Conservation (phyloP, 1,140 invertebrate genomes). For the Aphelenchoides avenae region DNA sequence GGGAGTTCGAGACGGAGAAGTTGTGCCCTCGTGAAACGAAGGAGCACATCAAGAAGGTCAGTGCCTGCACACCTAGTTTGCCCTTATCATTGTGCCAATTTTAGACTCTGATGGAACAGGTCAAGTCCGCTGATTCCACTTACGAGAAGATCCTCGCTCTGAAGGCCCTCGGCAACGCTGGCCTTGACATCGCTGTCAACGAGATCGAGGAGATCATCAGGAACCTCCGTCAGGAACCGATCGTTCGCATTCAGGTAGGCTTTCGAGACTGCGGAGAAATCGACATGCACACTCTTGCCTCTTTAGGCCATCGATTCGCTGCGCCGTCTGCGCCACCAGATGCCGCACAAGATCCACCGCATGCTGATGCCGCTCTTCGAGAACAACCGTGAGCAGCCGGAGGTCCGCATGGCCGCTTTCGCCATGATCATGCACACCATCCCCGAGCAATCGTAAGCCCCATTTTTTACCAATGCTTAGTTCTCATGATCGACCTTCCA, state of each 20-base stretch:
- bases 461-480: conserved; percentile 13
- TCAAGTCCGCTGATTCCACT: conserved; percentile 23
- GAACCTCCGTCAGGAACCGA: conserved; percentile 14
- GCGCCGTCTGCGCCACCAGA: conserved; percentile 24
- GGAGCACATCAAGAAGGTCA: conserved; percentile 29
- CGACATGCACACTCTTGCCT: neutral
- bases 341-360: conserved; percentile 35
- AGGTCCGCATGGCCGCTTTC: conserved; percentile 45
- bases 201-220: conserved; percentile 37
- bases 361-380: conserved; percentile 42
- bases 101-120: conserved; percentile 28
- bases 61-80: neutral
- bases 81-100: neutral
- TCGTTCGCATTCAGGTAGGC: conserved; percentile 21
- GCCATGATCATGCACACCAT: conserved; percentile 33
- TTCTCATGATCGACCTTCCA: too few species aligned
- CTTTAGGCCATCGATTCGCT: conserved; percentile 31
- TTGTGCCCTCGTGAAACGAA: conserved; percentile 33
- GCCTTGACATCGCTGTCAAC: conserved; percentile 33
- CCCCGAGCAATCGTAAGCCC: conserved; percentile 21
- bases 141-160: conserved; percentile 46
- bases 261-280: neutral
- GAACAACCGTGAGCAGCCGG: conserved; percentile 33
- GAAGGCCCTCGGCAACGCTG: conserved; percentile 40
- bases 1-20: conserved; percentile 24